Conservation (phyloP, 2,113 vertebrate species). For the Cheilinus undulatus region DNA sequence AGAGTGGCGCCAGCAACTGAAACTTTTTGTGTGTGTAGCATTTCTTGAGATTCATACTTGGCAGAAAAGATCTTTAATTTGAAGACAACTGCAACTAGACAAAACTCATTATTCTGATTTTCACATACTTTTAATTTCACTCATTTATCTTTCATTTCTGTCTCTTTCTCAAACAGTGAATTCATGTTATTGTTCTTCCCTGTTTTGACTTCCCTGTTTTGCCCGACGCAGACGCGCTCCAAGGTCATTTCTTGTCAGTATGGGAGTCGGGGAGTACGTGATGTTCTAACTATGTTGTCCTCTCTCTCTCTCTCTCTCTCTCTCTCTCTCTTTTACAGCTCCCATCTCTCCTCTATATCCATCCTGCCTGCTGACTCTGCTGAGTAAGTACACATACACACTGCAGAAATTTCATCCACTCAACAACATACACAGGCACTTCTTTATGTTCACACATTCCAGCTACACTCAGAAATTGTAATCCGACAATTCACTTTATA, state of each 20-base stretch:
- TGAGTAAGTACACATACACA: slow-evolving; percentile 87
- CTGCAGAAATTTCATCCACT: slow-evolving; percentile 4
- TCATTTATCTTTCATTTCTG: background rate
- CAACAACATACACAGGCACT: background rate
- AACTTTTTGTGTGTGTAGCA: slow-evolving; percentile 5
- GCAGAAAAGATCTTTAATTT: slow-evolving; percentile 6
- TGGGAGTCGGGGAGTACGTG: slow-evolving; percentile 22
- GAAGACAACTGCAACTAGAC: background rate
- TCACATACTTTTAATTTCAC: background rate
- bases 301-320: slow-evolving; percentile 67
- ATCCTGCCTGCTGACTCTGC: slow-evolving; percentile 93
- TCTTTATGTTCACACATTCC: background rate
- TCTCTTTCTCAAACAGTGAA: background rate
- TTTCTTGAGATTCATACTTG: slow-evolving; percentile 20
- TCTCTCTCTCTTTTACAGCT: slow-evolving; percentile 85
- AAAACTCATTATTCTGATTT: background rate
- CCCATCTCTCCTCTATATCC: slow-evolving; percentile 91
- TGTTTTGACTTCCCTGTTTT: slow-evolving; percentile 40
- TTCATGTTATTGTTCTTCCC: slow-evolving; percentile 3
- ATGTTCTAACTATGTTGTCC: slow-evolving; percentile 67
- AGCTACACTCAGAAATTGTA: background rate
- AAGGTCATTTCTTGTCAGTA: slow-evolving; percentile 37
- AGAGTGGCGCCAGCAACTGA: slow-evolving; percentile 33
- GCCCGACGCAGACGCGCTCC: background rate
- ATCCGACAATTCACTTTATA: background rate